These are phyloP conservation scores for Strigops habroptila DNA, from an alignment of 2,113 vertebrate genomes.

Conservation along the genomic window DNA sequence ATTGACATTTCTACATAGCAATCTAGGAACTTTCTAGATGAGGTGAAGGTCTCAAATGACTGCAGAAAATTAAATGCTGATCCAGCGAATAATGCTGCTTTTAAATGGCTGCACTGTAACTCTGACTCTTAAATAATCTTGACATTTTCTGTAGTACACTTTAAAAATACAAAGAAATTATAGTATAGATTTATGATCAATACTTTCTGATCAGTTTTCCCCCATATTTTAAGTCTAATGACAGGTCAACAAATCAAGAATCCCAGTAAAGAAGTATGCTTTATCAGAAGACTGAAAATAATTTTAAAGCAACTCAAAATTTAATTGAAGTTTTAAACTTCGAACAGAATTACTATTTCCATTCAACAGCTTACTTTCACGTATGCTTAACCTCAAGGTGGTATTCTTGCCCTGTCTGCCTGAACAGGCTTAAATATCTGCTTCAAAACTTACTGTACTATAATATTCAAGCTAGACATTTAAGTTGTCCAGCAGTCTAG, in stretches of 20 bases:
- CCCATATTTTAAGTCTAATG: neutral
- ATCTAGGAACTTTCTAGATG: neutral
- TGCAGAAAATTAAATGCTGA: neutral
- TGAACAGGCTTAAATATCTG: rapidly evolving
- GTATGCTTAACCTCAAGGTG: neutral
- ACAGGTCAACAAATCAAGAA: neutral
- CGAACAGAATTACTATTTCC: neutral
- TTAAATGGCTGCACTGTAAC: neutral
- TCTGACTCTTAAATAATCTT: neutral
- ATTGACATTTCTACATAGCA: neutral
- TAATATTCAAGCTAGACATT: neutral
- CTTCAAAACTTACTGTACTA: neutral
- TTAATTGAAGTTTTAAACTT: neutral
- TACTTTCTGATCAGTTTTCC: neutral
- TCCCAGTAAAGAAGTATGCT: neutral
- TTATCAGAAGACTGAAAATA: neutral
- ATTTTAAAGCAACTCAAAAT: neutral
- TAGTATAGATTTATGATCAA: neutral
- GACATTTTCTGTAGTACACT: neutral
- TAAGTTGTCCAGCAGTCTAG: neutral
- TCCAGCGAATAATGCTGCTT: neutral
- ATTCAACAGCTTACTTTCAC: neutral
- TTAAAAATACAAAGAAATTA: neutral
- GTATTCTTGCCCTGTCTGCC: neutral
- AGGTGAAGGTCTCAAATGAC: neutral